Base-by-base conservation (phyloP, 2,113 vertebrate genomes). In the Drymodes brunneopygia region DNA sequence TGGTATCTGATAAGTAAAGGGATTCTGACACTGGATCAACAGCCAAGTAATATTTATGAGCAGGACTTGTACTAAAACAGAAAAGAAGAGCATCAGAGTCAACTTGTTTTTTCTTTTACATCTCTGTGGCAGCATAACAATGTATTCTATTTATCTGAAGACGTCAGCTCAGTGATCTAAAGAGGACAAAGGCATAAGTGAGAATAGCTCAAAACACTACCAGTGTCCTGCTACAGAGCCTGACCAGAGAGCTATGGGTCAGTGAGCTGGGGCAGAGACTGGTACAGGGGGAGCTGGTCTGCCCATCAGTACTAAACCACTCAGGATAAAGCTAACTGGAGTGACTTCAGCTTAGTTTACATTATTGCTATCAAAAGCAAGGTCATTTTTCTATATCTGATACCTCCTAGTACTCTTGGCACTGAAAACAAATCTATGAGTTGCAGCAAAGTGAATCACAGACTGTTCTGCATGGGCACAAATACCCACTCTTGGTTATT, bases 31-130 rank as follows among this genome's bases (percentile, higher is more conserved):
- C 98, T 3, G 99, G 99, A 95, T 99, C 99, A 98, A 99, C 98
- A 4, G 99, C 99, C 97, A 99, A 97, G 95, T 99, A 99, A 73
- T 99, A 99, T 96, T 99, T 99, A 94, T 99, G 99, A 72, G 99
- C 99, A 23, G 99, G 99, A 90, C 99, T 99, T 86, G 99, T 99
- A 97, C 99, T 99, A 81, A 86, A 95, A 97, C 10, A 89, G 51
- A 95, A 89, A 78, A 77, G 95, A 94, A 98, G 42, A 98, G 81
- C 87, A 96, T 38, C 29, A 81, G 88, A 96, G 75, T 95, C 91
- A 82, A 69, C 74, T 19, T 31, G 3, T 8, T 83, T 90, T 69
- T 81, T 12, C 38, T 73, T 70, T 40, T 40, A 25, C 2, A 4
- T 64, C 31, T 64, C 33, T 16, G 13, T 51, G 13, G 64, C 47